Conservation (phyloP, 2,113 vertebrate species). For the Oostethus manadensis region DNA sequence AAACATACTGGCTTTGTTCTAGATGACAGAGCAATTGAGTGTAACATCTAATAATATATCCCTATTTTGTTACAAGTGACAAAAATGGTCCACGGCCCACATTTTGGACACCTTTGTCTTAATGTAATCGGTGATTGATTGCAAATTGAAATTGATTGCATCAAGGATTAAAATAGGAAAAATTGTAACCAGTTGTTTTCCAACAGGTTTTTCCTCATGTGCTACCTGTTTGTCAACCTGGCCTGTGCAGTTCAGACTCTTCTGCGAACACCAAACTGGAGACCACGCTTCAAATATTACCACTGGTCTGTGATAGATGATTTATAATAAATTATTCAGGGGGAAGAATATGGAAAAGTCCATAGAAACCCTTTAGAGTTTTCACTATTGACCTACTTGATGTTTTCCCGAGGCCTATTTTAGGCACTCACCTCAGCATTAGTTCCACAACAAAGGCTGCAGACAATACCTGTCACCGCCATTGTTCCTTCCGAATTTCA, state of each 20-base stretch:
- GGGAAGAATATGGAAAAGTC: background rate
- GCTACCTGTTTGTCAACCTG: conserved; percentile 95
- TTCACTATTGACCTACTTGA: background rate
- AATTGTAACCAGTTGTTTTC: background rate
- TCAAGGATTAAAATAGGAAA: conserved; percentile 7
- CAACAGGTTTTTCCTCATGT: conserved; percentile 95
- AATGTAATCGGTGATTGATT: conserved; percentile 11
- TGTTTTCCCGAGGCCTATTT: background rate
- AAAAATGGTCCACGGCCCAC: no score
- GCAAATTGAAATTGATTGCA: no score
- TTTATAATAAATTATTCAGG: background rate
- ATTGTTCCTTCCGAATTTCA: conserved; percentile 22
- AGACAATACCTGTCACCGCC: conserved; percentile 4
- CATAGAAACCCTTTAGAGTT: background rate
- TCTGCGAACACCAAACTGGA: conserved; percentile 91
- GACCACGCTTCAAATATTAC: conserved; percentile 71
- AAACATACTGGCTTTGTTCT: background rate
- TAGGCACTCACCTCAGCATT: conserved; percentile 7
- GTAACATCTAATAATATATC: no score
- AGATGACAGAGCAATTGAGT: no score
- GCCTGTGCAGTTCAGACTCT: conserved; percentile 92
- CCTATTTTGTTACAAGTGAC: no score
- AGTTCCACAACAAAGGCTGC: conserved; percentile 13
- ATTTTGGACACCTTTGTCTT: no score
- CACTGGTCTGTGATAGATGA: conserved; percentile 63